Conservation (phyloP, 2,113 vertebrate genomes). For the Dolichotis patagonum region DNA sequence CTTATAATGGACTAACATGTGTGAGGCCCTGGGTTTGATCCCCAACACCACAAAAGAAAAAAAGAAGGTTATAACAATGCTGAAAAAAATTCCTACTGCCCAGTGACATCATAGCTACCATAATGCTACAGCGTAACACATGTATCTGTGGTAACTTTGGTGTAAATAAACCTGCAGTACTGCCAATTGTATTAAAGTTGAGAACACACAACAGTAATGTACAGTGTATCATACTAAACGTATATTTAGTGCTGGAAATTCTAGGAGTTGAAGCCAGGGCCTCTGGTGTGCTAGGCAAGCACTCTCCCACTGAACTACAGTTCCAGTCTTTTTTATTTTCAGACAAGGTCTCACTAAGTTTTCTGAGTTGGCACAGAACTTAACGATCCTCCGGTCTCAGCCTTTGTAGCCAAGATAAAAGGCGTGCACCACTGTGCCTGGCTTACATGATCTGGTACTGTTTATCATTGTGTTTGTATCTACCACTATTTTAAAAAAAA, state of each 20-base stretch:
- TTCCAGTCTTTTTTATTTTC: background rate
- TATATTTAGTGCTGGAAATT: background rate
- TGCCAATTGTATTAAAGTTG: background rate
- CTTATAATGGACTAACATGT: background rate
- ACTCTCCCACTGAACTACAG: background rate
- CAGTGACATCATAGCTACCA: background rate
- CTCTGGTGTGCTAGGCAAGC: background rate
- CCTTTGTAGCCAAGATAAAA: background rate
- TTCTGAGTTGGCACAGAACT: background rate
- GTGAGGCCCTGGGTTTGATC: background rate
- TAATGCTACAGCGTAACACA: background rate
- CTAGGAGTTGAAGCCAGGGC: background rate
- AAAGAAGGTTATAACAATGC: background rate
- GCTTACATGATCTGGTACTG: background rate
- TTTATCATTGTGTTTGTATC: background rate
- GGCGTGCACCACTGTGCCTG: background rate
- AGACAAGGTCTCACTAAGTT: background rate
- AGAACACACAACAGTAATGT: background rate
- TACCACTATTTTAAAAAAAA: background rate
- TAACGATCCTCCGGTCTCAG: background rate
- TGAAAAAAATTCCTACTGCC: background rate
- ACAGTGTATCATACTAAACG: background rate
- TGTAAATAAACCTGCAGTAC: background rate
- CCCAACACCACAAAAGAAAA: background rate
- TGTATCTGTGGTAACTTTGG: background rate